Percentiles rank a stretch among this genome's conserved stretches.
These are phyloP conservation scores for Glandiceps talaboti DNA, from an alignment of 53 echinoderm and acorn worm genomes.

Conservation along the genomic window DNA sequence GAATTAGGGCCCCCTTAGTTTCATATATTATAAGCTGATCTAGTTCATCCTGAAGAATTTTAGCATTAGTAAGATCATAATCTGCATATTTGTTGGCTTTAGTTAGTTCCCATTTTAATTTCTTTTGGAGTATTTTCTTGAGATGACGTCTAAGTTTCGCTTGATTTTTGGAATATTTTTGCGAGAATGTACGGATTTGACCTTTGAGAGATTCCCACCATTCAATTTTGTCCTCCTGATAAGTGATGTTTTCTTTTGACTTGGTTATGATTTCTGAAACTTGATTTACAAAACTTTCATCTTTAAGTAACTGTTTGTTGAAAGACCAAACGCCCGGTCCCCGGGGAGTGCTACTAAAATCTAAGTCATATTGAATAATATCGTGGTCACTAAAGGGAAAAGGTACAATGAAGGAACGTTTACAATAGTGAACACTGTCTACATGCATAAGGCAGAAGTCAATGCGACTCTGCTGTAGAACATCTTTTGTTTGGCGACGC, in stretches of 20 bases:
- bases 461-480: not conserved
- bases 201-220: not conserved
- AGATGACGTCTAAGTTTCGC: not conserved
- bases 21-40: not conserved
- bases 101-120: not conserved
- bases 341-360: not conserved
- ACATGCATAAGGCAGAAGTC: not conserved
- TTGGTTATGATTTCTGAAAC: not conserved
- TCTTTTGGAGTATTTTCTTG: too few relatives aligned
- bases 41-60: conserved; percentile 7
- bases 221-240: too few relatives aligned
- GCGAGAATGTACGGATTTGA: not conserved
- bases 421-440: not conserved
- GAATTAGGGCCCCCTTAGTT: conserved; percentile 4
- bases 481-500: not conserved
- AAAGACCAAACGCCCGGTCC: not conserved
- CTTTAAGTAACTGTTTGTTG: not conserved
- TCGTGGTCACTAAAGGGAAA: not conserved
- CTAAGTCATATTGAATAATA: not conserved
- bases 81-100: conserved; percentile 2
- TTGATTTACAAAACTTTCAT: not conserved
- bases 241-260: not conserved
- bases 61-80: conserved; percentile 2
- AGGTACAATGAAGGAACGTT: not conserved
- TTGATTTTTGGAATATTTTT: not conserved